Base-by-base conservation (phyloP, 2,797 vertebrate genomes). In the Thalassophryne amazonica region DNA sequence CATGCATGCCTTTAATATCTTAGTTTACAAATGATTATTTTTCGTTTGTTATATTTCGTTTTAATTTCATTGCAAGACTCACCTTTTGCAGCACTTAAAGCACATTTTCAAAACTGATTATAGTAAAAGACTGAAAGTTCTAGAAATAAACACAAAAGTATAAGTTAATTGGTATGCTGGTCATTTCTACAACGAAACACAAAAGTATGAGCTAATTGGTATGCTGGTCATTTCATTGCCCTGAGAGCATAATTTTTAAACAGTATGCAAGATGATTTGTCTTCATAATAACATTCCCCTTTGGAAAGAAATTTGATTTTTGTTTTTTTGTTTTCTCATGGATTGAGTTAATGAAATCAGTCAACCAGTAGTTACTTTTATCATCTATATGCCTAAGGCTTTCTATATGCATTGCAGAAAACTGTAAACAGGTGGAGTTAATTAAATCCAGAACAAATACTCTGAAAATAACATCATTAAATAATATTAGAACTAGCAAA, bases 151-250 rank as follows among this genome's bases (percentile, higher is more conserved):
- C 28, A 17, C 12, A 42, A 41, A 21, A 25, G 25, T 38, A 39
- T 37, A 12, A 14, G 9, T 40, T 22, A 13, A 69, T 54, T 66
- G 36, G 58, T 77, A 62, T 69, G 64, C 58, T 34, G 40, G 42
- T 76, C 35, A 24, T 41, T 66, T 48, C n/a, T 35, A 34, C 10
- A 66, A 49, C 47, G n/a, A 36, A 19, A 33, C 28, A 17, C 12
- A 42, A 41, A 21, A 25, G 25, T 38, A 39, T 37, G 12, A 14
- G 9, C 40, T 22, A 13, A 69, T 54, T 66, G 36, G 58, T 77
- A 62, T 69, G 64, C 58, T 34, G 40, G 42, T 76, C 35, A 24
- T 41, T 66, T 48, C n/a, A n/a, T n/a, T n/a, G n/a, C n/a, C n/a
- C n/a, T n/a, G n/a, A n/a, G n/a, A n/a, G n/a, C n/a, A n/a, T n/a